These are phyloP conservation scores for Sepioteuthis lessoniana DNA, from an alignment of 2,888 invertebrate species.

Conservation along the genomic window DNA sequence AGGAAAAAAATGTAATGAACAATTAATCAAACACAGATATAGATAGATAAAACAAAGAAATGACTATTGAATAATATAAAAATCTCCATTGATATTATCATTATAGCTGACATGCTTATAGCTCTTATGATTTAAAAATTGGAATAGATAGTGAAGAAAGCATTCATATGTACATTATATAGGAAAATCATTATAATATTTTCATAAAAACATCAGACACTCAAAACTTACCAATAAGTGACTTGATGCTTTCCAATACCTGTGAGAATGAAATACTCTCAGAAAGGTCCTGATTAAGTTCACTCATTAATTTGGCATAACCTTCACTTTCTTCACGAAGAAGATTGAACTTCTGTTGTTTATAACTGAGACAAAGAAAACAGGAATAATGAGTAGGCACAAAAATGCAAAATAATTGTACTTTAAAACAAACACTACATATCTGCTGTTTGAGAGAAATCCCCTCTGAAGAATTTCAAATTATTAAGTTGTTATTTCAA, in stretches of 20 bases:
- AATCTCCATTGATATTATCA: too few relatives aligned
- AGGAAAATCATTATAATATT: too few relatives aligned
- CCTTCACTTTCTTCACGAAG: slow-evolving; percentile 99
- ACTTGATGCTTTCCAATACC: slow-evolving; percentile 91
- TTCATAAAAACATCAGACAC: too few relatives aligned
- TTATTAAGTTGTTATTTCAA: not conserved
- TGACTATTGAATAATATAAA: too few relatives aligned
- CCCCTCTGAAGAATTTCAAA: not conserved
- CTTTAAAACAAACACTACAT: not conserved
- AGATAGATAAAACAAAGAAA: too few relatives aligned
- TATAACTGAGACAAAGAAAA: slow-evolving; percentile 84
- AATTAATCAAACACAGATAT: too few relatives aligned
- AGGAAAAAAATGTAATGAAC: too few relatives aligned
- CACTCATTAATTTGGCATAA: slow-evolving; percentile 95
- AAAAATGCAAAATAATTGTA: not conserved
- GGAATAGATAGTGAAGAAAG: too few relatives aligned
- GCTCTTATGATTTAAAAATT: too few relatives aligned
- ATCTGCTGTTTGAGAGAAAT: not conserved
- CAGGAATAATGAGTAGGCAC: not conserved
- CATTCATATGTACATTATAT: too few relatives aligned
- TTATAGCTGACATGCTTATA: too few relatives aligned
- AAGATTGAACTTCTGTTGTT: slow-evolving; percentile 98
- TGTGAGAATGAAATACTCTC: slow-evolving; percentile 71
- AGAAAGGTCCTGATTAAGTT: slow-evolving; percentile 87
- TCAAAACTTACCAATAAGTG: slow-evolving; percentile 85